Evolutionary conservation across 2,888 invertebrate species (phyloP), one percentile per base, ranked within the genome.

Genomic region (Caenorhabditis afra): DNA sequence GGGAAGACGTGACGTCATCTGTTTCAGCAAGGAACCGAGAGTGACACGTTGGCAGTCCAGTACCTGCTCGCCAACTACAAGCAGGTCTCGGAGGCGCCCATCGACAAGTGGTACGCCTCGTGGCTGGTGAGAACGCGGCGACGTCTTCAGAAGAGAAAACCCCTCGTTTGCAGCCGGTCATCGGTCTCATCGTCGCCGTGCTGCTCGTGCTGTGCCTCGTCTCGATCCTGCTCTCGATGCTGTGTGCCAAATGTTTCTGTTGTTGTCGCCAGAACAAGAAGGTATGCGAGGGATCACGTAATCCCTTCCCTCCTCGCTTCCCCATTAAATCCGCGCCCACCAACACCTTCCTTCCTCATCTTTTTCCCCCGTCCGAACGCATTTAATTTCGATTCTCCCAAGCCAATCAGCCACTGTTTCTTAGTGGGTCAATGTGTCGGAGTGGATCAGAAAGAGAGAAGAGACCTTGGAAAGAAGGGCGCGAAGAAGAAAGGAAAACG

Each of bases 61-160:
- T 87, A 85, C 66, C 73, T 87, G n/a, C 77, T 87, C 18, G 77
- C 84, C 53, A 86, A 87, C 78, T 87, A 87, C 77, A 86, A 86
- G 64, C 85, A 85, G 39, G 83, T 87, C 22, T 82, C 76, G 5
- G 86, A 86, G 45, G 74, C 70, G 1, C 85, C 85, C 3, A 79
- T 85, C n/a, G 81, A 84, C 39, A 82, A 81, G 57, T 76, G 81
- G 61, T 83, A 86, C 14, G 85, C 86, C 20, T 75, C 79, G 22
- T 87, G 86, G 85, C 76, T 87, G 59, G 87, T 87, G 50, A 71
- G n/a, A n/a, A n/a, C n/a, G n/a, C n/a, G n/a, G 85, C 71, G 37
- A 14, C 29, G 20, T n/a, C 16, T 12, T 29, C 29, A 18, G 53
- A 53, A 47, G 3, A 11, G 20, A 10, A 14, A 61, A 7, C 61